Evolutionary conservation across 92 coral and sea anemone genomes (phyloP).

Genomic region (Zoanthus sansibaricus): DNA sequence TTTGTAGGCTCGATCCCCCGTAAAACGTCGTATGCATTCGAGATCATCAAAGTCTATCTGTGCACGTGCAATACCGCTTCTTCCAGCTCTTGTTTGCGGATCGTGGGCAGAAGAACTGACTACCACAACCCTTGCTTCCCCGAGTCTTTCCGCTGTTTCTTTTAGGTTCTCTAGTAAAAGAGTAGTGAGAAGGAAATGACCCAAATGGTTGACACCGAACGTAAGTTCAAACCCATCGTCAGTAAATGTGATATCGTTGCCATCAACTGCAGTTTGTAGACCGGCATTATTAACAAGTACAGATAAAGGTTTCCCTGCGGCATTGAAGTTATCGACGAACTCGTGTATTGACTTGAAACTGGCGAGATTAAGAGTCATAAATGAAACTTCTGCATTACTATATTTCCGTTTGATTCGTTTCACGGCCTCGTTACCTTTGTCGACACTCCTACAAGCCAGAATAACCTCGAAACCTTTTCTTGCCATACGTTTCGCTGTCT

Average conservation of each 20-base stretch:
- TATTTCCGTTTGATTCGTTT: constrained; percentile 47
- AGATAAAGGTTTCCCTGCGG: constrained; percentile 52
- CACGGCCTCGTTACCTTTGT: constrained; percentile 54
- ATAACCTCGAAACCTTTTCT: constrained; percentile 61
- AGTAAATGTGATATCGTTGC: constrained; percentile 45
- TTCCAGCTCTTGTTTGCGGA: constrained; percentile 37
- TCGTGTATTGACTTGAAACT: constrained; percentile 56
- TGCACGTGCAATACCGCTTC: constrained; percentile 21
- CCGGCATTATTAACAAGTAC: constrained; percentile 61
- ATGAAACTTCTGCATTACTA: constrained; percentile 53
- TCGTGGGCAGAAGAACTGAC: constrained; percentile 43
- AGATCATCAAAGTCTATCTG: constrained; percentile 55
- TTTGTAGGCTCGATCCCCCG: constrained; percentile 61
- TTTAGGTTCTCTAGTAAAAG: constrained; percentile 54
- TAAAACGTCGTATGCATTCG: constrained; percentile 44
- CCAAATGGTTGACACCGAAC: constrained; percentile 59
- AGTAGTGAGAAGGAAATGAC: constrained; percentile 60
- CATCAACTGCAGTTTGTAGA: constrained; percentile 14
- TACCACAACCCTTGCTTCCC: constrained; percentile 64
- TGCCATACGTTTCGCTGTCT: constrained; percentile 65
- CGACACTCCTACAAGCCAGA: constrained; percentile 51
- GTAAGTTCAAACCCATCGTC: constrained; percentile 62
- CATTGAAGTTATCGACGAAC: constrained; percentile 52
- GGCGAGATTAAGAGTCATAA: constrained; percentile 62
- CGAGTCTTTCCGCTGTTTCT: constrained; percentile 52